phyloP scores from a whole-genome alignment of 2,888 invertebrate genomes.

The Acleris sparsana region DNA sequence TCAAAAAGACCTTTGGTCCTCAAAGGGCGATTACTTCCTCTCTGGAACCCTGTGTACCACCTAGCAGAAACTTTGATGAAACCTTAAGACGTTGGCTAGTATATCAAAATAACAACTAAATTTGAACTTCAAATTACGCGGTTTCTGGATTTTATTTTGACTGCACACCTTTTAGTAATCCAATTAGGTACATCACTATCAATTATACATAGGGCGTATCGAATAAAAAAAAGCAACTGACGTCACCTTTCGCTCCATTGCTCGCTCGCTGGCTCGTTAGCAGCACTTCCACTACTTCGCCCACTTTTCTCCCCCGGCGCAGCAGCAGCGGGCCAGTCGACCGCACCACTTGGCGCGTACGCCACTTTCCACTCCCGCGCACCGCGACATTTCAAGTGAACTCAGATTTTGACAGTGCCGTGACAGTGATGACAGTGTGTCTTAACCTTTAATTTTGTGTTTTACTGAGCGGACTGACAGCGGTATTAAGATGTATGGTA shows the following conservation, averaged over 20 bases:
- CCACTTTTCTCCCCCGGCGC: slow-evolving; percentile 36
- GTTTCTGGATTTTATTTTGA: too few relatives aligned
- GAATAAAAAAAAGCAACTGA: slow-evolving; percentile 12
- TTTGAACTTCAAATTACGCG: too few relatives aligned
- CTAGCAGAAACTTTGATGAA: too few relatives aligned
- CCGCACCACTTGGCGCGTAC: slow-evolving; percentile 50
- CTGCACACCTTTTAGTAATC: too few relatives aligned
- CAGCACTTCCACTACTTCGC: slow-evolving; percentile 34
- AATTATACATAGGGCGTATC: neutral
- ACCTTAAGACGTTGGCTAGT: too few relatives aligned
- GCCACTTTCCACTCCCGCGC: slow-evolving; percentile 53
- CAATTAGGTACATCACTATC: too few relatives aligned
- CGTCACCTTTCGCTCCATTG: slow-evolving; percentile 32
- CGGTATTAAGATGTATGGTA: slow-evolving; percentile 71
- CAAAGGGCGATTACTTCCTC: too few relatives aligned
- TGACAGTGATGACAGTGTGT: slow-evolving; percentile 74
- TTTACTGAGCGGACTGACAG: slow-evolving; percentile 59
- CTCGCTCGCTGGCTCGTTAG: neutral
- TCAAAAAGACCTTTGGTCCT: too few relatives aligned
- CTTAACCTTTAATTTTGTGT: slow-evolving; percentile 54
- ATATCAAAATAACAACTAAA: too few relatives aligned
- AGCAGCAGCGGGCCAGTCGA: slow-evolving; percentile 41
- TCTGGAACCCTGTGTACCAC: too few relatives aligned
- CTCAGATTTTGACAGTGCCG: slow-evolving; percentile 52
- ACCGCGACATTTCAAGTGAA: slow-evolving; percentile 33